These are phyloP conservation scores for Oryctolagus cuniculus DNA, from an alignment of 2,113 vertebrate genomes.

Conservation along the genomic window mOryCun1.1 NC_091434.1:20530501-20531000, in stretches of 20 bases:
- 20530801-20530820: not conserved
- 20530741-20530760: not conserved
- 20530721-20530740: not conserved
- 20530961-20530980: too few relatives aligned
- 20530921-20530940: not conserved
- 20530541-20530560: not conserved
- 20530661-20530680: not conserved
- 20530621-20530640: not conserved
- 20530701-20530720: not conserved
- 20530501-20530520: not conserved
- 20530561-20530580: not conserved
- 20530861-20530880: not conserved
- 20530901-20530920: not conserved
- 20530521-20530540: slow-evolving; percentile 9
- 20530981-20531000: too few relatives aligned
- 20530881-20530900: not conserved
- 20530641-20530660: not conserved
- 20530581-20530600: not conserved
- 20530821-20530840: not conserved
- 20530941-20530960: too few relatives aligned
- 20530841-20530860: not conserved
- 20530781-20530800: not conserved
- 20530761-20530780: not conserved
- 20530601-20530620: not conserved
- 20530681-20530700: not conserved